Evolutionary conservation across 1,140 invertebrate species (phyloP).

Genomic region (Metaphire vulgaris): DNA sequence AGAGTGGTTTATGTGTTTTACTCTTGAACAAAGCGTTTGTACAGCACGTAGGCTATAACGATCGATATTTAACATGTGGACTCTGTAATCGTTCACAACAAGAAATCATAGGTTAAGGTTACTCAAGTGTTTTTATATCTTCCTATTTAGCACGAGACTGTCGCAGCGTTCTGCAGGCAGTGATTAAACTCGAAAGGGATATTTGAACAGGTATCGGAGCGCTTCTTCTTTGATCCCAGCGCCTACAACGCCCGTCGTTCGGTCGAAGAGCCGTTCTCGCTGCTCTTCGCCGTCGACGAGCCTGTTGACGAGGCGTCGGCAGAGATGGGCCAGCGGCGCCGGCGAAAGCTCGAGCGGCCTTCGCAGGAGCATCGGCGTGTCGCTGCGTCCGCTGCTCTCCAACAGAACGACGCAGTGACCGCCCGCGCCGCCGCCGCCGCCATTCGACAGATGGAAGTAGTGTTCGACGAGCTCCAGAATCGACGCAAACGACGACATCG

Average conservation of each 20-base stretch:
- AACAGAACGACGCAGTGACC: constrained; percentile 50
- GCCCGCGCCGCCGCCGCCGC: constrained; percentile 8
- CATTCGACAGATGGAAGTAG: constrained; percentile 55
- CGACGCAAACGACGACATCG: constrained; percentile 68
- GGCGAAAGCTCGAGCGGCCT: background rate
- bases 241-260: background rate
- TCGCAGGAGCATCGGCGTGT: constrained; percentile 14
- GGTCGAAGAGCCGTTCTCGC: background rate
- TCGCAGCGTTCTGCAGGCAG: too few species aligned
- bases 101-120: too few species aligned
- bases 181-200: background rate
- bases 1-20: too few species aligned
- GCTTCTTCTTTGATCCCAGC: background rate
- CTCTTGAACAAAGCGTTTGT: too few species aligned
- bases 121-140: too few species aligned
- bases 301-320: background rate
- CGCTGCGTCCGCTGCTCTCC: constrained; percentile 11
- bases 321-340: constrained; percentile 6
- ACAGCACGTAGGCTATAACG: too few species aligned
- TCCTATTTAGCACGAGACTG: too few species aligned
- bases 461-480: constrained; percentile 69
- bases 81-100: too few species aligned
- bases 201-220: background rate
- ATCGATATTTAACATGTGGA: too few species aligned
- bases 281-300: background rate